phyloP scores from a whole-genome alignment of 2,888 invertebrate genomes.

The Sarcophaga caerulescens region DNA sequence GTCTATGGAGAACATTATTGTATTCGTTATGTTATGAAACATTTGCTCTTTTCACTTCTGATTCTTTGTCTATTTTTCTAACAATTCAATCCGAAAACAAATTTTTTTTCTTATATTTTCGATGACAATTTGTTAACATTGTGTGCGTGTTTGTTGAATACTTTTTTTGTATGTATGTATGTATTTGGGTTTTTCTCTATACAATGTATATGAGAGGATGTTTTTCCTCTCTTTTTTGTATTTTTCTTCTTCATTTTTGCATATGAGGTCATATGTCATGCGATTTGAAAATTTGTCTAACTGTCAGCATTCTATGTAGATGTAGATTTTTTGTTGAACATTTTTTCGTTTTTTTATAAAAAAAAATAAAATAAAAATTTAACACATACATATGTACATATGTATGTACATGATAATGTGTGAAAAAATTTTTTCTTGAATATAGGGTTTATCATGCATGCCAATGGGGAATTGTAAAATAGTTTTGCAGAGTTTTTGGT shows the following conservation, averaged over 20 bases:
- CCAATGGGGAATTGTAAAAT: no score
- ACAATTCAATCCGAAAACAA: constrained; percentile 39
- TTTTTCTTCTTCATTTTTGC: constrained; percentile 9
- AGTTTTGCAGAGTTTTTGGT: no score
- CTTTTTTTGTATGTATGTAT: background rate
- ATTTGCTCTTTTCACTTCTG: constrained; percentile 14
- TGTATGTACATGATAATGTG: background rate
- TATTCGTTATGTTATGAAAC: background rate
- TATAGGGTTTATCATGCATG: no score
- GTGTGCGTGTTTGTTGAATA: constrained; percentile 21
- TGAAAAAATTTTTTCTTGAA: no score
- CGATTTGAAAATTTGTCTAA: constrained; percentile 64
- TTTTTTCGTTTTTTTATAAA: background rate
- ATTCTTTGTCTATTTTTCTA: constrained; percentile 12
- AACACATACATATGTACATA: constrained; percentile 1
- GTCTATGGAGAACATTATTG: no score
- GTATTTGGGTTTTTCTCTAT: constrained; percentile 18
- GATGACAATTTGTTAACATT: constrained; percentile 43
- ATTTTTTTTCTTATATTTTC: constrained; percentile 10
- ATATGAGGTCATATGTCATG: constrained; percentile 63
- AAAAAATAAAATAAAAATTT: background rate
- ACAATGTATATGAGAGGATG: constrained; percentile 4
- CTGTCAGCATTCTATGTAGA: constrained; percentile 51
- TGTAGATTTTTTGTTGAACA: no score
- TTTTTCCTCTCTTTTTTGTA: constrained; percentile 1